phyloP scores from a whole-genome alignment of 2,888 invertebrate genomes.

The Carabus problematicus region DNA sequence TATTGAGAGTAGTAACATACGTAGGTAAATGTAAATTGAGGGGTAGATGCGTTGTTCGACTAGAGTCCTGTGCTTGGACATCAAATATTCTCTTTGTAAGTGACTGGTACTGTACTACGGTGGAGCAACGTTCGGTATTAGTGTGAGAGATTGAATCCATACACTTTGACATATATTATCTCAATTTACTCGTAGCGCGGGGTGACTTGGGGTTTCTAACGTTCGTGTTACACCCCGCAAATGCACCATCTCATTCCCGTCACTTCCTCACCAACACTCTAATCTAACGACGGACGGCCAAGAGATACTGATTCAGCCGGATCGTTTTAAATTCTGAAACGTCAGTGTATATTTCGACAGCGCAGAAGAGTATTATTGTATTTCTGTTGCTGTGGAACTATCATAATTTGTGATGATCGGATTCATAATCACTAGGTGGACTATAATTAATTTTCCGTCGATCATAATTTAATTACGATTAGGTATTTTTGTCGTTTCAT shows the following conservation, averaged over 20 bases:
- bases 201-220: conserved; percentile 13
- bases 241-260: neutral
- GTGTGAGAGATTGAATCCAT: conserved; percentile 29
- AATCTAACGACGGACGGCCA: no score
- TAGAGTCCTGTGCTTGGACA: neutral
- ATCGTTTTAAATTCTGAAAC: no score
- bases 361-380: no score
- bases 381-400: no score
- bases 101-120: conserved; percentile 8
- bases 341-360: no score
- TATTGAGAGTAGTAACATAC: no score
- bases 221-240: neutral
- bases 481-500: conserved; percentile 30
- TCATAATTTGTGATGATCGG: no score
- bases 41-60: neutral
- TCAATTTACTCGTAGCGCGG: conserved; percentile 14
- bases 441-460: conserved; percentile 24
- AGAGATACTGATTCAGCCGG: no score
- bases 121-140: conserved; percentile 9
- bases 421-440: no score
- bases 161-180: conserved; percentile 36
- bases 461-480: conserved; percentile 38
- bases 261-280: neutral
- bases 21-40: neutral
- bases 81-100: conserved; percentile 30